Percentiles rank a stretch among this genome's conserved stretches.
Evolutionary conservation across 2,888 invertebrate genomes (phyloP).

Genomic region (Brachylomia viminalis): DNA sequence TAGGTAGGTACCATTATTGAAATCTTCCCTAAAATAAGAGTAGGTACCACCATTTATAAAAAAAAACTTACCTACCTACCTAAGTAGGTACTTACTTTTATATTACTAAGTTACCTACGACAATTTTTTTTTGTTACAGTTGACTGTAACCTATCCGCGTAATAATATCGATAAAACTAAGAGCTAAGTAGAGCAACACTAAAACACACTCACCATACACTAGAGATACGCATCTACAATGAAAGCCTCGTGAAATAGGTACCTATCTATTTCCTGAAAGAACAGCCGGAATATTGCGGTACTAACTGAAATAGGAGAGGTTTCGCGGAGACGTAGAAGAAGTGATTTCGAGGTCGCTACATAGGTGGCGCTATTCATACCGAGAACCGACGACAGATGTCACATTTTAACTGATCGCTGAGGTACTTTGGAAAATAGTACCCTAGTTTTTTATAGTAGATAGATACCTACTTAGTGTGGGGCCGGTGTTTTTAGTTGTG

Average conservation of each 20-base stretch:
- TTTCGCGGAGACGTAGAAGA: constrained; percentile 59
- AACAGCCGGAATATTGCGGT: constrained; percentile 53
- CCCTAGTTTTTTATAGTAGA: not conserved
- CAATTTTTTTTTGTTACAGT: constrained; percentile 10
- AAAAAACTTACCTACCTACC: no score
- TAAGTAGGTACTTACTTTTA: no score
- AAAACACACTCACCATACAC: constrained; percentile 46
- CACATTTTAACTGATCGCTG: constrained; percentile 29
- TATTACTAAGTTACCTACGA: not conserved
- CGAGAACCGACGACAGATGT: constrained; percentile 22
- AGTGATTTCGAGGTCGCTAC: constrained; percentile 65
- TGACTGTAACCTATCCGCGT: not conserved
- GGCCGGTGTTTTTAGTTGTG: not conserved
- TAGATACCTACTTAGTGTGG: not conserved
- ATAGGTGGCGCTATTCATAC: constrained; percentile 73
- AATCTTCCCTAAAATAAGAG: not conserved
- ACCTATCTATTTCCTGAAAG: constrained; percentile 30
- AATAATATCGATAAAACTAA: constrained; percentile 44
- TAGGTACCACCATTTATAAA: not conserved
- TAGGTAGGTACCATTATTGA: no score
- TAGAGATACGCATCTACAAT: constrained; percentile 36
- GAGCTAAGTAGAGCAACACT: constrained; percentile 46
- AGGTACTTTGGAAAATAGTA: not conserved
- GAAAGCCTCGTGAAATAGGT: constrained; percentile 5
- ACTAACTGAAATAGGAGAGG: constrained; percentile 67